Evolutionary conservation across 2,113 vertebrate genomes (phyloP), one percentile per base, ranked within the genome.

Genomic region (Capreolus pygargus): DNA sequence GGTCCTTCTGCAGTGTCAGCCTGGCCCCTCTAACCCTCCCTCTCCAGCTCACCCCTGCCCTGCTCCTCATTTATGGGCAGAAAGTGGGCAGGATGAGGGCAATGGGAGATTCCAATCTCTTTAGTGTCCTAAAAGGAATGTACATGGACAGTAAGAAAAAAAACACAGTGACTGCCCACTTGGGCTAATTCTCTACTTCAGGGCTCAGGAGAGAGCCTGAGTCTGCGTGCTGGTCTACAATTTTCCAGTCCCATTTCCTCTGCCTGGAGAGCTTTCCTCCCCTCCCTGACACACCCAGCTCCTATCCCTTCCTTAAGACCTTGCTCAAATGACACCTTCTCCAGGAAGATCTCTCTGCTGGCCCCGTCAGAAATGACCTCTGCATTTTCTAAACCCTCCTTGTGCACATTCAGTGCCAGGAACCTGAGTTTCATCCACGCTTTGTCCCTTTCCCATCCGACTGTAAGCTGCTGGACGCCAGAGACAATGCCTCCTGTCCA

Each of bases 171-270:
- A n/a, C 30, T 39, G 19, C 25, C 60, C 45, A 25, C 28, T 88
- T 3, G 8, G 57, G 21, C 74, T 10, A 1, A 27, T n/a, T 15
- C 47, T 54, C 25, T 21, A n/a, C 88, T n/a, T 54, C 39, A 13
- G 82, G 58, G 43, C 23, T 88, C 55, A 7, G 33, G 36, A 57
- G 43, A 57, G 57, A 76, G 64, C 39, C 25, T 36, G 47, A 7
- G 36, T 8, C 43, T 45, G 64, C 19, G 1, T 1, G 30, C 0
- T 64, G 5, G 0, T 85, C 25, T 79, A 0, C 39, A 30, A 23
- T 86, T 91, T 70, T 47, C 47, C 74, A 60, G 1, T 39, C 7
- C 47, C 21, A 1, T 78, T 88, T 89, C 57, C 12, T 92, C 45
- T 30, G 28, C 64, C 11, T 11, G 1, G 90, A 90, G 23, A 60